Evolutionary conservation across 2,113 vertebrate genomes (phyloP), one percentile per base, ranked within the genome.

Genomic region (Acrocephalus kingi): DNA sequence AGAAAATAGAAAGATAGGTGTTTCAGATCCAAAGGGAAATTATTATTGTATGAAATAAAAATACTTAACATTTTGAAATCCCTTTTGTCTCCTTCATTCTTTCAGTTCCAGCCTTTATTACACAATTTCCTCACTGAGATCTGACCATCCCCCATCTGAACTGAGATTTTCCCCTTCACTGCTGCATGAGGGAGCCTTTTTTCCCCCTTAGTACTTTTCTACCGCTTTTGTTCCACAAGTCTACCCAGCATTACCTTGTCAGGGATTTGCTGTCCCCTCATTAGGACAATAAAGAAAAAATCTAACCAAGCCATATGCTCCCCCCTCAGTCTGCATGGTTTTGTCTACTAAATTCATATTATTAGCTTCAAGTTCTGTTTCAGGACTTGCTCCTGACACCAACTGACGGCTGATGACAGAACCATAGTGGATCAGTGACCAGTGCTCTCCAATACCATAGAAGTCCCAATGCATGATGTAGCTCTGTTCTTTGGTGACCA

Each of bases 401-500:
- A 3, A 33, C n/a, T 62, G 62, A 79, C 24, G 31, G 13, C 16
- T 54, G 62, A 72, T 49, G 64, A 76, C 25, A 62, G 39, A 94
- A 12, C 45, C 54, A 83, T 37, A 79, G 37, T 11, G 23, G 15
- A 30, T 15, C 11, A 37, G 66, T 71, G 58, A 46, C 6, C 2
- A 7, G 27, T 18, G 24, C 6, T 66, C n/a, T 74, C 19, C 35
- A 63, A 3, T 8, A 56, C 16, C 25, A 54, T 0, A 43, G 20
- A 69, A 64, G 41, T 15, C 10, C 46, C 1, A 2, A 7, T 20
- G 33, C 24, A 28, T 20, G 19, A 66, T 30, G 74, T 37, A 80
- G 35, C 3, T 2, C 19, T 13, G 3, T 39, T 77, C 19, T 61
- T 46, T 0, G 0, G 37, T 16, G 3, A 76, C 20, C 33, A 51